Evolutionary conservation across 2,797 vertebrate genomes (phyloP), one percentile per base, ranked within the genome.

Genomic region (Scyliorhinus canicula): DNA sequence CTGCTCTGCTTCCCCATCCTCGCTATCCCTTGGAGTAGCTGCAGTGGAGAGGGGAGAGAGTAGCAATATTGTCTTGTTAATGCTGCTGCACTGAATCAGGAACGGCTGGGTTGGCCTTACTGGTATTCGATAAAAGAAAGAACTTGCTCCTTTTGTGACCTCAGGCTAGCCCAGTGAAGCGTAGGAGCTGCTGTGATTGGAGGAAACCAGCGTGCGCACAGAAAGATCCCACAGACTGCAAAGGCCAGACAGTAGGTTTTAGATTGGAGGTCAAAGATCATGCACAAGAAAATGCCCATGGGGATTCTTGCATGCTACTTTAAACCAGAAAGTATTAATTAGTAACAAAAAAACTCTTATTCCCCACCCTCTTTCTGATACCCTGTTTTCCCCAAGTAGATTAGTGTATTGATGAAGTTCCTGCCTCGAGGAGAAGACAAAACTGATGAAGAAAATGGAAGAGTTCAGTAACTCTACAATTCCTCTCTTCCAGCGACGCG

Each of bases 1-100:
- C 98, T 98, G 97, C 98, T 98, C 96, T 98, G 98, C 96, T 98
- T 98, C 96, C 98, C 98, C 98, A 98, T 98, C 67, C 67, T 74
- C 28, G 35, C 44, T 12, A 55, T 12, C 86, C 35, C 16, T 90
- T 11, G 19, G 24, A 95, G 95, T 65, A 95, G 12, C 95, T 47
- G 50, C 44, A 71, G 7, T 1, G 31, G 26, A 28, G n/a, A 5
- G 12, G 65, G 55, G 16, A 65, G 63, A 95, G 44, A 95, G 44
- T 4, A 88, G n/a, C 24, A 24, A 85, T 14, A 24, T 26, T 82
- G 44, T 19, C 79, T 24, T 24, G 79, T 82, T 40, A 82, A 9
- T 47, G 44, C 3, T 74, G 71, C 44, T 47, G 24, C 79, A 47
- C 40, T 9, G 79, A 26, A 5, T 85, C 21, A 52, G 11, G 4